These are phyloP conservation scores for Sebastolobus alascanus DNA, from an alignment of 2,797 vertebrate species.

Conservation along the genomic window DNA sequence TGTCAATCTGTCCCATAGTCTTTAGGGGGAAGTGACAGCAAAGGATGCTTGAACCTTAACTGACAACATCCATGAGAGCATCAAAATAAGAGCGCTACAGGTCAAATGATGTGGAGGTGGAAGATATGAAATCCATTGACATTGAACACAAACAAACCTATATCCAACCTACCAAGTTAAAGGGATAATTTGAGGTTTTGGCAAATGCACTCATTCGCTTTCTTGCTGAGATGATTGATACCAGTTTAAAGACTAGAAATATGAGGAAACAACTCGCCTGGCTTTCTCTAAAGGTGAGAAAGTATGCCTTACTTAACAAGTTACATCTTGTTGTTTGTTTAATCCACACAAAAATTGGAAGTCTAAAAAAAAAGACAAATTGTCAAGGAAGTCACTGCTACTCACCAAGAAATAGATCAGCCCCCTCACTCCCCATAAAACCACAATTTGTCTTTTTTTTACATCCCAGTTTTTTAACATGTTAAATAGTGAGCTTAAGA, in stretches of 20 bases:
- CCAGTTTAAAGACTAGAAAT: not conserved
- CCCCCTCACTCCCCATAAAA: not conserved
- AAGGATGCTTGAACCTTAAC: slow-evolving; percentile 7
- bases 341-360: not conserved
- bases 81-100: not conserved
- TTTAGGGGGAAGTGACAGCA: slow-evolving; percentile 6
- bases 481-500: not conserved
- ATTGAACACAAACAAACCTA: not conserved
- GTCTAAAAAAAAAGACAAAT: not conserved
- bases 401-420: too few relatives aligned
- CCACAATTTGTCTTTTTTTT: not conserved
- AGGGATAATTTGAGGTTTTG: not conserved
- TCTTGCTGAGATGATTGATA: not conserved
- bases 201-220: not conserved
- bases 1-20: not conserved
- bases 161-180: not conserved
- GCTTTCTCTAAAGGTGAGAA: not conserved
- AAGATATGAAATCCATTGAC: not conserved
- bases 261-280: not conserved
- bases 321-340: not conserved
- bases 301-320: not conserved
- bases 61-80: slow-evolving; percentile 19
- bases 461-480: not conserved
- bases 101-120: not conserved
- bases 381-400: not conserved